A percentile compares a stretch with the other conserved stretches of the same genome.
Evolutionary conservation across 1,140 invertebrate genomes (phyloP).

Genomic region (Drosophila cardini): DNA sequence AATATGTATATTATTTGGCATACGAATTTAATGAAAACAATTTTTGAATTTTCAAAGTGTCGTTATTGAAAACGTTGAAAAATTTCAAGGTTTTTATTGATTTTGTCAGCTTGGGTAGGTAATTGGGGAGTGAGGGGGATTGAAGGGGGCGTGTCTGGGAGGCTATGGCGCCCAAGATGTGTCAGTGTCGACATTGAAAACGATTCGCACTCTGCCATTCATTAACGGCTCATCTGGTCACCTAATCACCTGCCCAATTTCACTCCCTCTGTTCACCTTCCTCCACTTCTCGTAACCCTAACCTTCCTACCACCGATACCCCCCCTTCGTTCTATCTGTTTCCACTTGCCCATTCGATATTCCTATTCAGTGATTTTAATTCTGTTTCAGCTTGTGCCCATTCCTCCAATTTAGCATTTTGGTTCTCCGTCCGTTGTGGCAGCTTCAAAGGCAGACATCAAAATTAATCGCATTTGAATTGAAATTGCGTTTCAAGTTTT

Average conservation of each 20-base stretch:
- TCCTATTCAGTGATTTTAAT: background rate
- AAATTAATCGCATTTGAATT: conserved; percentile 78
- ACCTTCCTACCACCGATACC: too few species aligned
- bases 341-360: background rate
- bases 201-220: conserved; percentile 12
- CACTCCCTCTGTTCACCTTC: background rate
- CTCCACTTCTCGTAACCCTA: too few species aligned
- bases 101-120: conserved; percentile 59
- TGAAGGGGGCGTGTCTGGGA: background rate
- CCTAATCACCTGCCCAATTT: conserved; percentile 32
- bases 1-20: background rate
- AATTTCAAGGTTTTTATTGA: conserved; percentile 73
- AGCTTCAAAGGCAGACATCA: conserved; percentile 65
- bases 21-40: background rate
- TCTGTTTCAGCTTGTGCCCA: background rate
- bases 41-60: conserved; percentile 45
- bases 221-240: conserved; percentile 8
- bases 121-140: too few species aligned
- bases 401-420: conserved; percentile 17
- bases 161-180: background rate
- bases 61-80: conserved; percentile 35
- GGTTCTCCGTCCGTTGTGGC: conserved; percentile 31
- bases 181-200: conserved; percentile 19
- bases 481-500: conserved; percentile 66
- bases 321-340: background rate